Conservation (phyloP, 2,113 vertebrate genomes). For the Nesospiza acunhae region DNA sequence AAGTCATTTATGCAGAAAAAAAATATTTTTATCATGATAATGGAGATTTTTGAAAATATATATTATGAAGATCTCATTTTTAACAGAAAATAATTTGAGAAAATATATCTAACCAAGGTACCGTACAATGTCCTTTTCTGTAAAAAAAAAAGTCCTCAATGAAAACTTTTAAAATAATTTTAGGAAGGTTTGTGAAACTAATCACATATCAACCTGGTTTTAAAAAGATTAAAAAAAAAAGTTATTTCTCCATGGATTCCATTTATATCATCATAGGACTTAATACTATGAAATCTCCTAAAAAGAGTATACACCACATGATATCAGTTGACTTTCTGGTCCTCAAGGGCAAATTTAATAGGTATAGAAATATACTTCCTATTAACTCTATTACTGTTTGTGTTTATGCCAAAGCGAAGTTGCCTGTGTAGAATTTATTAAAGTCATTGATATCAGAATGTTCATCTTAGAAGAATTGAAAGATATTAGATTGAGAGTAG, state of each 20-base stretch:
- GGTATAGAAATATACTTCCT: not conserved
- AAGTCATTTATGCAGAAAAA: not conserved
- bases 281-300: not conserved
- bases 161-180: not conserved
- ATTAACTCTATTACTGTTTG: not conserved
- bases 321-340: not conserved
- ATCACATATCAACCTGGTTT: not conserved
- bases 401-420: not conserved
- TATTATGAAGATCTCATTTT: not conserved
- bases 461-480: constrained; percentile 22
- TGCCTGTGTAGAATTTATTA: constrained; percentile 14
- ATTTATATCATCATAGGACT: not conserved
- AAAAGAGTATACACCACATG: not conserved
- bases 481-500: not conserved
- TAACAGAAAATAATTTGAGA: not conserved
- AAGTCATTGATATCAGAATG: constrained; percentile 13
- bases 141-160: not conserved
- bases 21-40: not conserved
- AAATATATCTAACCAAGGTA: not conserved
- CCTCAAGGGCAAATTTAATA: constrained; percentile 43
- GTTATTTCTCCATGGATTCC: not conserved
- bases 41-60: not conserved
- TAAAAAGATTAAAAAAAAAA: not conserved
- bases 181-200: not conserved
- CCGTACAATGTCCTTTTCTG: not conserved